Conservation (phyloP, 2,888 invertebrate species). For the Eumerus sabulonum region DNA sequence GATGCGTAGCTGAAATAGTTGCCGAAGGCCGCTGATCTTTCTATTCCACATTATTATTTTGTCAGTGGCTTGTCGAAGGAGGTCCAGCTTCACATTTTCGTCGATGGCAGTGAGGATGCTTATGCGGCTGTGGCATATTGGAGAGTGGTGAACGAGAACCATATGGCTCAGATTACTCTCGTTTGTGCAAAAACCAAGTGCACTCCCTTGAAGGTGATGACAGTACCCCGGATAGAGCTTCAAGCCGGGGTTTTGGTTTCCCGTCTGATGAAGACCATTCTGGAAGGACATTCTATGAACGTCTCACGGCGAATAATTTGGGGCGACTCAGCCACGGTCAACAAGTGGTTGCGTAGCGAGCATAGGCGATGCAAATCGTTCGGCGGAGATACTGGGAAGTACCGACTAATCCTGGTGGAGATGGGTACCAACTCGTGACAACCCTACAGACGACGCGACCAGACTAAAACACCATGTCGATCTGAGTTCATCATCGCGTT, state of each 20-base stretch:
- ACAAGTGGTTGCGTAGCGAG: not conserved
- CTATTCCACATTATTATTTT: conserved; percentile 16
- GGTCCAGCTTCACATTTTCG: no score
- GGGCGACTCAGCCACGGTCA: conserved; percentile 34
- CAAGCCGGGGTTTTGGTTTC: conserved; percentile 33
- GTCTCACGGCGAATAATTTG: conserved; percentile 3
- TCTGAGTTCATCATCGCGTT: conserved; percentile 28
- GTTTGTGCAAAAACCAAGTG: no score
- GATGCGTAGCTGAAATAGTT: conserved; percentile 8
- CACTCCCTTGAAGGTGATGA: conserved; percentile 6
- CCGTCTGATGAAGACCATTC: not conserved
- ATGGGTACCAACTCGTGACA: conserved; percentile 42
- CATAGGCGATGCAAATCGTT: conserved; percentile 51
- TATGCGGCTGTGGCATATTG: not conserved
- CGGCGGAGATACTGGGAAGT: conserved; percentile 56
- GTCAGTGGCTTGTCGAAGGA: not conserved
- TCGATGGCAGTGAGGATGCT: no score
- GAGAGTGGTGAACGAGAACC: no score
- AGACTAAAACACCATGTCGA: conserved; percentile 40
- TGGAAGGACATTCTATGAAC: not conserved
- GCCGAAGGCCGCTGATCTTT: conserved; percentile 1
- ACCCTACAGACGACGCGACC: conserved; percentile 69
- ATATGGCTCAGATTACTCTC: no score
- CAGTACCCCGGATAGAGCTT: conserved; percentile 26
- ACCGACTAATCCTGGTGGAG: conserved; percentile 61